Evolutionary conservation across 92 coral and sea anemone genomes (phyloP), one percentile per base, ranked within the genome.

Genomic region (Hydrozoanthus gracilis): DNA sequence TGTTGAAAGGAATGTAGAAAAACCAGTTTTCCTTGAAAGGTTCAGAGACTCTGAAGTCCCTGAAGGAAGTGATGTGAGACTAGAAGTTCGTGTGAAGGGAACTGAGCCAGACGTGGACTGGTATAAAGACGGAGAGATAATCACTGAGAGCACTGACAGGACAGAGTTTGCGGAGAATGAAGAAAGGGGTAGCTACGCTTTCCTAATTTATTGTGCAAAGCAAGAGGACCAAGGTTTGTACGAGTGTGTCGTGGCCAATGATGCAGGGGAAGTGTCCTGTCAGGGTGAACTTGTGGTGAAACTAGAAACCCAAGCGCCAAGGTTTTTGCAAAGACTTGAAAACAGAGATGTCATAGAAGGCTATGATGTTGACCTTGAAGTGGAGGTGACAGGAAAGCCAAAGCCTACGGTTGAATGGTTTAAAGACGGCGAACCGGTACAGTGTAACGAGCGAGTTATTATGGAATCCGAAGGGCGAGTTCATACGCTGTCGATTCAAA

Each of bases 381-480:
- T 91, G 27, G 99, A 95, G 46, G 95, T 97, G 54, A 92, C 88
- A 17, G 99, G 99, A 14, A 92, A 86, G 54, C 99, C 99, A 44
- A 88, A 87, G 67, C 99, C 99, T 75, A 84, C 89, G 18, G 87
- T 97, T 14, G 83, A 91, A 83, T 97, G 99, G 99, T 86, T 92
- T 72, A 93, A 90, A 76, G 98, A 97, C 78, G 99, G 92, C n/a
- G 64, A 92, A 11, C 82, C 73, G 47, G 70, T 97, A 51, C 87
- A 76, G 58, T 60, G 89, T 10, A 90, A 91, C 60, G 83, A 92
- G 17, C 96, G 87, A 50, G 56, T 93, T 9, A 79, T 70, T 70
- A 69, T 95, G 45, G 94, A 88, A 18, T 70, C 85, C 4, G 95
- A 93, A 8, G 98, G 94, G 7, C 93, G 93, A 61, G 90, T 97